Base-by-base conservation (phyloP, 1,140 invertebrate genomes). In the Drosophila auraria region DNA sequence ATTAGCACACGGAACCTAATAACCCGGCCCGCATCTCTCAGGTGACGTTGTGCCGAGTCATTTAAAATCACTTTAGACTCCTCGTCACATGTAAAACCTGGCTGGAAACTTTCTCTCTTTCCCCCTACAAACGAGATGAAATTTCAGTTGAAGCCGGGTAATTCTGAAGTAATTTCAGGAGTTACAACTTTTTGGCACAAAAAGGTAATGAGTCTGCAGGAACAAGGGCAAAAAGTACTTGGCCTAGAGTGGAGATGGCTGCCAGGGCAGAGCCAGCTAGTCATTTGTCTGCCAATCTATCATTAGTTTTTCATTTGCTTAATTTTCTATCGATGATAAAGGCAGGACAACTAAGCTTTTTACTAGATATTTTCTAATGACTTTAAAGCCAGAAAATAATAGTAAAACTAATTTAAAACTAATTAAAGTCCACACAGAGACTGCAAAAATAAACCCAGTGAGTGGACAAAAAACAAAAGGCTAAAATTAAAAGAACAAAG, bases 21-120 rank as follows among this genome's bases (percentile, higher is more conserved):
- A 65, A 30, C 25, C 27, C 30, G 9, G 36, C 65, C 20, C 30
- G 27, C 17, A 68, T 68, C 44, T 64, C 62, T 30, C 47, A 33
- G 27, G 36, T 69, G 49, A 45, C 30, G 3, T 56, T 71, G 17
- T 71, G 68, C 30, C 40, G 49, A 68, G 68, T 69, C 68, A 71
- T 69, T 71, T 71, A 45, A 71, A 68, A 68, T 54, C 51, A 57
- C 54, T 44, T 44, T 58, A 25, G 38, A 38, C 23, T 63, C 33
- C 36, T 47, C 5, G n/a, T n/a, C n/a, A 20, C 40, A 56, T 38
- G 49, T 38, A 45, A 47, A 69, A 14, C 17, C 49, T 14, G 30
- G 40, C 33, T 3, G 3, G 23, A 36, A 68, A 63, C 49, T 33
- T 54, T 54, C n/a, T 15, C 45, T 2, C 9, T 14, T n/a, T 14